Evolutionary conservation across 2,113 vertebrate genomes (phyloP).

Genomic region (Odobenus rosmarus): DNA sequence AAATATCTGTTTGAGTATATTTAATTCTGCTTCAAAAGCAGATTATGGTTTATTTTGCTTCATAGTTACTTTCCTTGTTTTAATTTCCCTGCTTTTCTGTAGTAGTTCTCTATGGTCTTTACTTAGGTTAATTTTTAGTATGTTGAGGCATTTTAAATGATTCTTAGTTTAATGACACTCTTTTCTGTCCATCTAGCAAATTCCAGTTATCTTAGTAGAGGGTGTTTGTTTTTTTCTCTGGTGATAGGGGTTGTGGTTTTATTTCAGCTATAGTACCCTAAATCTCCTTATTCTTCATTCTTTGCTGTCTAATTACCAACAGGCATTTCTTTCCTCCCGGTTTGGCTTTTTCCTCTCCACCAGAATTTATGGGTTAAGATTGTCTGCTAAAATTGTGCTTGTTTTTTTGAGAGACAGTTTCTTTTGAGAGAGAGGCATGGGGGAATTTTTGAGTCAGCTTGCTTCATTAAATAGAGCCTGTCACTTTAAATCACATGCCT

Average conservation of each 20-base stretch:
- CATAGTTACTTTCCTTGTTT: not conserved
- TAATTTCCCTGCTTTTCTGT: not conserved
- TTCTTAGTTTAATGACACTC: not conserved
- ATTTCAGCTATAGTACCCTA: accelerated
- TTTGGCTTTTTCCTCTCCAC: not conserved
- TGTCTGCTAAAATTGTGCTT: not conserved
- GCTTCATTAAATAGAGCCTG: not conserved
- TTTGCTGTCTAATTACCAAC: not conserved
- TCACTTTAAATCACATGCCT: not conserved
- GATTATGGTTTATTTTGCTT: not conserved
- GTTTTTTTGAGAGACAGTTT: not conserved
- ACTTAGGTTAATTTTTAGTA: not conserved
- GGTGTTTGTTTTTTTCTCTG: not conserved
- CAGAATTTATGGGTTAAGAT: not conserved
- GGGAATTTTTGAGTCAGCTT: not conserved
- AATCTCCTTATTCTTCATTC: not conserved
- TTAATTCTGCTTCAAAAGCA: not conserved
- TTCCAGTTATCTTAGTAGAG: not conserved
- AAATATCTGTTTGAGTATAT: not conserved
- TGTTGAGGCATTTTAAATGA: not conserved
- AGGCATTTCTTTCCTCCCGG: not conserved
- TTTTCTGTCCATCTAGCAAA: not conserved
- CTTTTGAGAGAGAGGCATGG: no score
- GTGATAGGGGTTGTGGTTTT: not conserved
- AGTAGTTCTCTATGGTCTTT: not conserved